Conservation (phyloP, 2,113 vertebrate genomes). For the Anas platyrhynchos region DNA sequence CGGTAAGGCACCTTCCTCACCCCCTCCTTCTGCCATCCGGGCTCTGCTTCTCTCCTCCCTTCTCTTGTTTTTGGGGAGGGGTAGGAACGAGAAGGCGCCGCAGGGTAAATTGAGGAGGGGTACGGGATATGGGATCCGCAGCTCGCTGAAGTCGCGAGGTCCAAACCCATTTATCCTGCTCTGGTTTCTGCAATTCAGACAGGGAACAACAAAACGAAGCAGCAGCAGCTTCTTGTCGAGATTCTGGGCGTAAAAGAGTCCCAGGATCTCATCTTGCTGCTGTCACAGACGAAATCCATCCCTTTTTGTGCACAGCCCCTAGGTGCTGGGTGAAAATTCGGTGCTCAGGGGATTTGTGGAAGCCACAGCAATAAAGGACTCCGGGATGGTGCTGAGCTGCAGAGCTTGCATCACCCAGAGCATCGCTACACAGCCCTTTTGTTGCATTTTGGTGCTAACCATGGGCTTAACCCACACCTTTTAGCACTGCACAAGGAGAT, state of each 20-base stretch:
- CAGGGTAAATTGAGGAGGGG: rapidly evolving
- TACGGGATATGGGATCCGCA: rapidly evolving
- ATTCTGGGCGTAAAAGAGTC: neutral
- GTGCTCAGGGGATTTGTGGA: neutral
- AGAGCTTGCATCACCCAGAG: neutral
- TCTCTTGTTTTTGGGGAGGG: neutral
- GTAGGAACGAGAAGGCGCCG: neutral
- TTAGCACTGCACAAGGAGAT: neutral
- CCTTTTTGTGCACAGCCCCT: neutral
- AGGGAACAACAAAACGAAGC: no score
- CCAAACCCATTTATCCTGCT: neutral
- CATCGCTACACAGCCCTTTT: neutral
- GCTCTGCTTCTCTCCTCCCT: neutral
- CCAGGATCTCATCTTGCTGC: neutral
- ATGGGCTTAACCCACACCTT: neutral
- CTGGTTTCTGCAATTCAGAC: neutral
- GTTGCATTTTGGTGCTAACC: neutral
- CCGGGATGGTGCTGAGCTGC: neutral
- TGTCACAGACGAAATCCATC: neutral
- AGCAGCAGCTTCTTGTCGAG: neutral
- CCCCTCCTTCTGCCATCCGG: neutral
- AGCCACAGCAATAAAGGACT: neutral
- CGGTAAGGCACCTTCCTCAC: neutral
- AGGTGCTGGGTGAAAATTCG: neutral
- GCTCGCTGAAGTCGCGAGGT: neutral